Evolutionary conservation across 1,140 invertebrate genomes (phyloP).

Genomic region (Micrasema longulum): DNA sequence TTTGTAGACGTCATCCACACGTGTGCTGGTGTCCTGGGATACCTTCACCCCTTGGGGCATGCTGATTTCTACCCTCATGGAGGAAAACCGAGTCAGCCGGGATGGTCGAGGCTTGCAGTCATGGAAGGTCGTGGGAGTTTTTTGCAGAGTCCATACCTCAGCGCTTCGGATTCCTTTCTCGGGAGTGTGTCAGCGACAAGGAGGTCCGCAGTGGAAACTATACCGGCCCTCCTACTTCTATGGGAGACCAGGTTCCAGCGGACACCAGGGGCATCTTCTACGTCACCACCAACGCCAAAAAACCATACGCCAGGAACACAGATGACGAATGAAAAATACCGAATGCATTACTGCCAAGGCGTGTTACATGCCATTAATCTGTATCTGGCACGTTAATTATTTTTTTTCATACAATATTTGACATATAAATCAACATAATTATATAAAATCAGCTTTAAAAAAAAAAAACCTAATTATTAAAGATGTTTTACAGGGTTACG

Average conservation of each 20-base stretch:
- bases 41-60: constrained; percentile 73
- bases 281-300: constrained; percentile 69
- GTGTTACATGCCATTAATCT: too few species aligned
- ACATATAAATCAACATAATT: too few species aligned
- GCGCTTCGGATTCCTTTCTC: not conserved
- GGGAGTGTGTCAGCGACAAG: not conserved
- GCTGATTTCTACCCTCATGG: constrained; percentile 88
- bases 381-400: too few species aligned
- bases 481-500: too few species aligned
- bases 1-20: constrained; percentile 87
- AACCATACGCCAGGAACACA: constrained; percentile 65
- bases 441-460: too few species aligned
- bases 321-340: constrained; percentile 8
- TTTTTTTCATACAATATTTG: too few species aligned
- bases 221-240: constrained; percentile 57
- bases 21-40: constrained; percentile 74
- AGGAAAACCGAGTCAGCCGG: constrained; percentile 78
- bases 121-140: too few species aligned
- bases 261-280: constrained; percentile 72
- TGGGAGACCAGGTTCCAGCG: constrained; percentile 71
- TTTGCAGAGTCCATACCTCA: too few species aligned
- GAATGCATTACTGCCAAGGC: too few species aligned
- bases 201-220: constrained; percentile 52
- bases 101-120: constrained; percentile 73
- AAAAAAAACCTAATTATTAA: too few species aligned